A percentile compares a stretch with the other conserved stretches of the same genome.
phyloP scores from a whole-genome alignment of 1,140 invertebrate genomes.

The Hypsibius dujardini region DNA sequence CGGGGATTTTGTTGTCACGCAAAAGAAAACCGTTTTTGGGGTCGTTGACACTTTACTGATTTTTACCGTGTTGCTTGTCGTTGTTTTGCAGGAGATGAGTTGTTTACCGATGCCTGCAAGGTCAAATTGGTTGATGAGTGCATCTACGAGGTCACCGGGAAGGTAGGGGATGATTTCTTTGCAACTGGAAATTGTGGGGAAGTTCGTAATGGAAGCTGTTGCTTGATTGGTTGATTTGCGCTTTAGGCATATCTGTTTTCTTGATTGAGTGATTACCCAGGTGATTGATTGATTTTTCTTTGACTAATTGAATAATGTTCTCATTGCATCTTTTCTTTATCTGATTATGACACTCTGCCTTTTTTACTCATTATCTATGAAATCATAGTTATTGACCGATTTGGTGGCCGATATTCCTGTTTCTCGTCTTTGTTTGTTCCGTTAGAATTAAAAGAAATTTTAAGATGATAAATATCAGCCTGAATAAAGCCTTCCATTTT shows the following conservation, averaged over 20 bases:
- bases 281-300: constrained; percentile 18
- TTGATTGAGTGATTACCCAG: not conserved
- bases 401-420: too few relatives aligned
- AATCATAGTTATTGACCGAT: too few relatives aligned
- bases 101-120: constrained; percentile 93
- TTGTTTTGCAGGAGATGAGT: constrained; percentile 70
- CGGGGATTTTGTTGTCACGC: constrained; percentile 19
- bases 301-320: constrained; percentile 15
- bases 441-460: too few relatives aligned
- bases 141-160: constrained; percentile 83
- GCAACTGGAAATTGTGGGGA: not conserved
- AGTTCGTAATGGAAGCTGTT: not conserved
- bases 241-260: not conserved
- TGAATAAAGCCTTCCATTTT: too few relatives aligned
- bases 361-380: too few relatives aligned
- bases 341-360: too few relatives aligned
- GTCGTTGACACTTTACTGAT: constrained; percentile 19
- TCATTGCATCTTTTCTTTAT: too few relatives aligned
- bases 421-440: too few relatives aligned
- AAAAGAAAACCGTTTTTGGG: constrained; percentile 21
- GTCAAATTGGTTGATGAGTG: constrained; percentile 80
- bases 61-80: constrained; percentile 28
- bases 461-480: too few relatives aligned
- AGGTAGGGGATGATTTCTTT: constrained; percentile 35
- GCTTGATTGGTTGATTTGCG: not conserved